Evolutionary conservation across 2,888 invertebrate genomes (phyloP).

Genomic region (Callimorpha dominula): DNA sequence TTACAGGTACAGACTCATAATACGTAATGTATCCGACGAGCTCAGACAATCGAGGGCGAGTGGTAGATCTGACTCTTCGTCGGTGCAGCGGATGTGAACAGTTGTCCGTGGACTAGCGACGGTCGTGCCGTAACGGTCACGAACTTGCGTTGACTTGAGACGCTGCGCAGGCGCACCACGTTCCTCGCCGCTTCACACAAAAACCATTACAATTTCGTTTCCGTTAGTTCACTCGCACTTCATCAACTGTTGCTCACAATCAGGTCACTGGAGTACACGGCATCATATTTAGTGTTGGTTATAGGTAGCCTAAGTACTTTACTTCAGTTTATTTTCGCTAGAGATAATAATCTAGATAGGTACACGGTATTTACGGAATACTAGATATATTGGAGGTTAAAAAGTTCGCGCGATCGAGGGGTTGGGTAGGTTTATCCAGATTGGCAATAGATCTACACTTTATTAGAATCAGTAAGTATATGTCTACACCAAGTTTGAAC

Average conservation of each 20-base stretch:
- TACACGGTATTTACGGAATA: too few species aligned
- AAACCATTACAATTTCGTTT: constrained; percentile 4
- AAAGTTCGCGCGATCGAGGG: not conserved
- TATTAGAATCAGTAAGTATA: not conserved
- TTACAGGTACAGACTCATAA: not conserved
- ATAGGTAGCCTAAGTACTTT: not conserved
- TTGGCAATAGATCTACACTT: not conserved
- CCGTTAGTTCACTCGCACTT: constrained; percentile 19
- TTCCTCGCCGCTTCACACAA: constrained; percentile 11
- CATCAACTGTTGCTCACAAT: constrained; percentile 8
- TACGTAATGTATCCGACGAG: not conserved
- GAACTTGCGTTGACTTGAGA: constrained; percentile 9
- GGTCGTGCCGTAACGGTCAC: constrained; percentile 15
- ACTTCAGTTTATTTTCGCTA: not conserved
- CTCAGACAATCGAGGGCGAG: constrained; percentile 9
- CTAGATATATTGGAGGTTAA: not conserved
- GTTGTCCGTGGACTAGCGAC: not conserved
- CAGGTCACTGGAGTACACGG: constrained; percentile 11
- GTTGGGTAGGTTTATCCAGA: not conserved
- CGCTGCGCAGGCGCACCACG: not conserved
- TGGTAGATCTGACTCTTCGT: not conserved
- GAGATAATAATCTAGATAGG: not conserved
- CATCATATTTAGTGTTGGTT: constrained; percentile 4
- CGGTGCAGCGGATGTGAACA: constrained; percentile 7
- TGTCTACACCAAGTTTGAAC: too few species aligned